Evolutionary conservation across 2,888 invertebrate species (phyloP), one percentile per base, ranked within the genome.

Genomic region (Hylaea fasciaria): DNA sequence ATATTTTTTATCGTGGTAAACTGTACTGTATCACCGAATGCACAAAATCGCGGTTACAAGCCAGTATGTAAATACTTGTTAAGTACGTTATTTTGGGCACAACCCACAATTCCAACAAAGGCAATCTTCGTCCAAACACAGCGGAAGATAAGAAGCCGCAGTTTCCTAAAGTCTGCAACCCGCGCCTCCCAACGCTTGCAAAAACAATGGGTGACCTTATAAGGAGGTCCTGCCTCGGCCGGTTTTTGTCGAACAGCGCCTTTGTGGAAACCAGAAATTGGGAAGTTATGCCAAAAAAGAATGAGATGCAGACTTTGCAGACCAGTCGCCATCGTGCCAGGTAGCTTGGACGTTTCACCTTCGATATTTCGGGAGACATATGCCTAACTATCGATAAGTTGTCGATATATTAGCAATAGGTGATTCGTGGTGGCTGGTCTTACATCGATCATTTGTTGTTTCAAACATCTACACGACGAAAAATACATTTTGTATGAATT

Each of bases 141-240:
- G 52, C 56, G 54, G 51, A 44, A 62, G 61, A 56, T 56, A 62
- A 56, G 56, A 55, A 53, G 56, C 51, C 39, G 14, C 46, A 60
- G 49, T 57, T 56, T 52, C 52, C 48, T 50, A 52, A 62, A 56
- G 65, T 65, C 72, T 69, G 56, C 66, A 76, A 73, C 40, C 12
- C 52, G 13, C 12, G 78, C 54, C 58, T 68, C 55, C 65, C 64
- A 59, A 57, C 65, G 47, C 22, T 37, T 63, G 76, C 74, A 86
- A 84, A 87, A 86, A 88, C 87, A 87, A 87, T 82, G 82, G 82
- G 57, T 72, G 75, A 76, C 84, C 86, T 80, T 85, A 82, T 83
- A 86, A 76, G 86, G 86, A 71, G 74, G 71, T 70, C 63, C 70
- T 71, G 71, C 46, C 70, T 71, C 62, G 70, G 72, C 77, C 75